A percentile compares a stretch with the other conserved stretches of the same genome.
Conservation (phyloP, 1,140 invertebrate genomes). For the Macrosteles quadrilineatus region DNA sequence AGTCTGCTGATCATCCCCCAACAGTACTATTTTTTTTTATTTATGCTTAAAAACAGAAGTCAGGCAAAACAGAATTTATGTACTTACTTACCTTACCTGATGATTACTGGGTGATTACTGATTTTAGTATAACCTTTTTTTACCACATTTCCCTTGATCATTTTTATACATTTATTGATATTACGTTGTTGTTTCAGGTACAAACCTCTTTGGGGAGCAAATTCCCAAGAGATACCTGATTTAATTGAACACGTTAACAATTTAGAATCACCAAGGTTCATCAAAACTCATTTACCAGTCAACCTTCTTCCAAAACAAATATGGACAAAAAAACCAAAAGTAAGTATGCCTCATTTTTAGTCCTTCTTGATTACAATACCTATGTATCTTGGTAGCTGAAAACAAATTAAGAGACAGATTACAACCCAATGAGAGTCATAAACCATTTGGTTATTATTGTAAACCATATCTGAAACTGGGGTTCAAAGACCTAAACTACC, state of each 20-base stretch:
- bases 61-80: too few relatives aligned
- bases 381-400: background rate
- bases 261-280: conserved; percentile 56
- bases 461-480: background rate
- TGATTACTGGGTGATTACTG: too few relatives aligned
- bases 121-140: too few relatives aligned
- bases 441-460: background rate
- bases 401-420: background rate
- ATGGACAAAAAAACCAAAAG: conserved; percentile 53
- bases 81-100: too few relatives aligned
- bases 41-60: too few relatives aligned
- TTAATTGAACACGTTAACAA: conserved; percentile 45
- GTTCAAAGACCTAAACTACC: too few relatives aligned
- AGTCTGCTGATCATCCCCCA: too few relatives aligned
- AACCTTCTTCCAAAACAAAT: conserved; percentile 62
- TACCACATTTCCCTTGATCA: too few relatives aligned
- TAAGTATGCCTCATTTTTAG: conserved; percentile 35
- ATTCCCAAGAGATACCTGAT: conserved; percentile 16
- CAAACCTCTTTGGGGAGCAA: conserved; percentile 9
- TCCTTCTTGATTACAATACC: background rate
- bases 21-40: too few relatives aligned
- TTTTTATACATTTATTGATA: background rate
- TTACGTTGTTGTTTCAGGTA: background rate
- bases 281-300: conserved; percentile 72
- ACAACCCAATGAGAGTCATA: background rate